phyloP scores from a whole-genome alignment of 2,888 invertebrate genomes.

The Ormyrus rosae region DNA sequence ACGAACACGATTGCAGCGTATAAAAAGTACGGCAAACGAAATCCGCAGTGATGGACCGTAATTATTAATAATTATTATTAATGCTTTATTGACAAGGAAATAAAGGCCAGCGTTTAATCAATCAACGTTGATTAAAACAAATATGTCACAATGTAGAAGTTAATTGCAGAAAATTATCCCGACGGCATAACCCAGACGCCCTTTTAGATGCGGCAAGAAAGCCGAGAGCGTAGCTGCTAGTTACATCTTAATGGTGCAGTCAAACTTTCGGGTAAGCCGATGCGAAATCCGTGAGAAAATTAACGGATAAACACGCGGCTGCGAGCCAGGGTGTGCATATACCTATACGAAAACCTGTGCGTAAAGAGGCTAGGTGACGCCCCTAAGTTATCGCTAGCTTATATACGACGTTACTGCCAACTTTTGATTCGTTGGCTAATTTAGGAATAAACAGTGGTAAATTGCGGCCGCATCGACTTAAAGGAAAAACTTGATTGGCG shows the following conservation, averaged over 20 bases:
- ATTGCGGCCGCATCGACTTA: too few relatives aligned
- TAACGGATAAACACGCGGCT: constrained; percentile 44
- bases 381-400: constrained; percentile 5
- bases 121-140: constrained; percentile 53
- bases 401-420: not conserved
- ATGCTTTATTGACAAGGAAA: constrained; percentile 5
- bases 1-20: constrained; percentile 25
- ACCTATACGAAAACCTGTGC: constrained; percentile 5
- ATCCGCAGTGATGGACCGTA: not conserved
- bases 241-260: constrained; percentile 38
- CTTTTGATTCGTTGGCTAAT: not conserved
- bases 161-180: constrained; percentile 47
- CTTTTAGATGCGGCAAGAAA: not conserved
- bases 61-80: constrained; percentile 36
- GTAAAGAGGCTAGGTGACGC: constrained; percentile 28
- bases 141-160: constrained; percentile 42
- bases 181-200: not conserved
- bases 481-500: too few relatives aligned
- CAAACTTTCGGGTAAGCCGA: constrained; percentile 39
- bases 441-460: too few relatives aligned
- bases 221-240: not conserved
- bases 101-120: constrained; percentile 36
- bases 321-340: not conserved
- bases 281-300: constrained; percentile 53
- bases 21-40: not conserved